These are phyloP conservation scores for Aphrocallistes beatrix DNA, from an alignment of 37 sponge, comb jelly and placozoan genomes.

Conservation along the genomic window DNA sequence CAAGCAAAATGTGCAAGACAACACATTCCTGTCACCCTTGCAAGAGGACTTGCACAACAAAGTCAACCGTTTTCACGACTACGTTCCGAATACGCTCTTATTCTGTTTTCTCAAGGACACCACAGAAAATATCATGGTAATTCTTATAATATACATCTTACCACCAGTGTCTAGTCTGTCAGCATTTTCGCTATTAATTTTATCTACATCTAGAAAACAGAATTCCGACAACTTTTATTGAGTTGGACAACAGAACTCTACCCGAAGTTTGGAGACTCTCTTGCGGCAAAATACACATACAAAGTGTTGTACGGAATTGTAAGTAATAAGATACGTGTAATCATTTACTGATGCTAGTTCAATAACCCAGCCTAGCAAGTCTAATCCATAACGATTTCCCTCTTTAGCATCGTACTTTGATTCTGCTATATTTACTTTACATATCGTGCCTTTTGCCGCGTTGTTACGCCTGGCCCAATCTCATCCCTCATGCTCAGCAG, in stretches of 20 bases:
- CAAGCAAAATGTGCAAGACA: not conserved
- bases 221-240: not conserved
- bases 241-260: not conserved
- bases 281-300: not conserved
- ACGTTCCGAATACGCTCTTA: not conserved
- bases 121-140: too few species aligned
- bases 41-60: not conserved
- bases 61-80: not conserved
- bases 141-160: too few species aligned
- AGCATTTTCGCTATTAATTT: too few species aligned
- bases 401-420: too few species aligned
- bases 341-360: too few species aligned
- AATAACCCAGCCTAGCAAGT: too few species aligned
- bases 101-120: not conserved
- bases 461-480: too few species aligned
- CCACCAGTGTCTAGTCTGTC: too few species aligned
- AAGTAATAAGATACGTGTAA: not conserved
- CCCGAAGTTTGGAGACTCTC: not conserved
- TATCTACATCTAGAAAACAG: not conserved
- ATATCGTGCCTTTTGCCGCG: too few species aligned
- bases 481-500: too few species aligned
- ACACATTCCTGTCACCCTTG: not conserved
- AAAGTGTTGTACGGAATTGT: constrained; percentile 11
- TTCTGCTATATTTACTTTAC: too few species aligned
- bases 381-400: too few species aligned